Percentiles rank a stretch among this genome's conserved stretches.
Conservation (phyloP, 2,113 vertebrate species). For the Gallinago paraguaiae region DNA sequence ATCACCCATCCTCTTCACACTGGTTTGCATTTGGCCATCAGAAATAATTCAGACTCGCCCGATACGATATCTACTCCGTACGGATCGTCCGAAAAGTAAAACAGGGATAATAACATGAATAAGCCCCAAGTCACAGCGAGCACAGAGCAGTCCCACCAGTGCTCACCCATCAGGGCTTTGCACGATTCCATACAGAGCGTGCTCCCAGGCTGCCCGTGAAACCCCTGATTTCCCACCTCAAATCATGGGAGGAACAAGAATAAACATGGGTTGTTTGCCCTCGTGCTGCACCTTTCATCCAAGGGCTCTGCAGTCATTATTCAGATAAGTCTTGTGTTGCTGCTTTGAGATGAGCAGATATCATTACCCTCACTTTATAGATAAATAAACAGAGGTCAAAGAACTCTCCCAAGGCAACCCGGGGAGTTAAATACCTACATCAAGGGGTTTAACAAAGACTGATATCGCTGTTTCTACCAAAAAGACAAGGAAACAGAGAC, state of each 20-base stretch:
- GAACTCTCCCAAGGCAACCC: neutral
- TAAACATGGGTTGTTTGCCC: neutral
- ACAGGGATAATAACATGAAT: rapidly evolving
- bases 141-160: rapidly evolving
- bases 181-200: neutral
- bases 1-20: neutral
- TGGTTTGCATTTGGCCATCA: neutral
- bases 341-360: neutral
- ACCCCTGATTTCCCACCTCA: neutral
- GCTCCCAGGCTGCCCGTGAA: neutral
- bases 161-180: neutral
- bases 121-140: neutral
- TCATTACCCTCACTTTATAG: neutral
- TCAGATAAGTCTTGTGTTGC: neutral
- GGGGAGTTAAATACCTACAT: neutral
- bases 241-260: neutral
- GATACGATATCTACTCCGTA: neutral
- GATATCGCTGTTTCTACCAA: neutral
- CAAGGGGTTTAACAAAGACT: neutral
- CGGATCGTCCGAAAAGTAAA: neutral
- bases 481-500: neutral
- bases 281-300: neutral
- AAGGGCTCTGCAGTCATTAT: neutral
- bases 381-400: neutral
- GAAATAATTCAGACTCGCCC: neutral